Base-by-base conservation (phyloP, 2,797 vertebrate species). In the Pseudotriccus pelzelni region DNA sequence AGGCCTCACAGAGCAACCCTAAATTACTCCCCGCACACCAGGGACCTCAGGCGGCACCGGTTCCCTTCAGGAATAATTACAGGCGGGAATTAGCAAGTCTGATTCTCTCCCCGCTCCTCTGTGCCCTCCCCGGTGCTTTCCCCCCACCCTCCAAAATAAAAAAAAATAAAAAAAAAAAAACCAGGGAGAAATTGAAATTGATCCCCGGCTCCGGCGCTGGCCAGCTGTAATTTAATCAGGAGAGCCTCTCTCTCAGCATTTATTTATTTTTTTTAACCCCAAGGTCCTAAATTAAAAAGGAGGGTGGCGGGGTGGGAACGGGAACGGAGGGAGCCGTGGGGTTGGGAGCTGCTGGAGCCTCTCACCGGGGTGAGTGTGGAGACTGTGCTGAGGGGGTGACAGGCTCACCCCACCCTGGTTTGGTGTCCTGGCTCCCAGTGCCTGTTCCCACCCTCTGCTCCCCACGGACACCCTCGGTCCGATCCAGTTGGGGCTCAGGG, bases 171-270 rank as follows among this genome's bases (percentile, higher is more conserved):
- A 14, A 28, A 37, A 15, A 24, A 56, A 47, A 30, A 58, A 14
- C 39, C 53, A 23, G 2, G 39, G 69, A 84, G 87, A 96, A 91
- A 96, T 95, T 96, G 94, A 94, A 95, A 97, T 97, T 95, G 96
- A 96, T 96, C 93, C 76, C 89, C 5, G 4, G 69, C 79, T 79
- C 84, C 9, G 5, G 60, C 2, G 10, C 83, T 55, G 81, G 60
- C 32, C 79, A 50, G 75, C 69, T 68, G 87, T 87, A 89, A 95
- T 96, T 96, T 82, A 94, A 96, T 95, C 91, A 95, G 90, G 69
- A 89, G 70, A 84, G 56, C 91, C 73, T 72, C 91, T 86, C 62
- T 37, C 50, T 32, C 21, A 63, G 66, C 44, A 39, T 93, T 86
- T 84, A 24, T 79, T 87, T 84, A 25, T 75, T 72, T 63, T 72